Percentiles rank a stretch among this genome's conserved stretches.
Conservation (phyloP, 2,113 vertebrate species). For the Ammospiza nelsoni region DNA sequence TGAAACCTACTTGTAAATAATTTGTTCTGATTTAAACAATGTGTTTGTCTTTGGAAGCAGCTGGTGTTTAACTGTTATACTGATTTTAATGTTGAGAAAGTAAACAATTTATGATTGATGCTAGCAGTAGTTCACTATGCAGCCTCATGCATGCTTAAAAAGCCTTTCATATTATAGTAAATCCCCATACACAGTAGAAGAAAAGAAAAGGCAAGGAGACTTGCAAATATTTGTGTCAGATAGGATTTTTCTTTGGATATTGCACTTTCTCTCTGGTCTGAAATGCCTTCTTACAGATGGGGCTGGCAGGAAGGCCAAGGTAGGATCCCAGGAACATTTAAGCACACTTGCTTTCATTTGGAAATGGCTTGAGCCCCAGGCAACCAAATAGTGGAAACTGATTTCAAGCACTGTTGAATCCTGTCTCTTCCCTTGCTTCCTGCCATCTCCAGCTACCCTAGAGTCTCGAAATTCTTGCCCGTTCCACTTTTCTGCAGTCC, state of each 20-base stretch:
- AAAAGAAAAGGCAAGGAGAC: neutral
- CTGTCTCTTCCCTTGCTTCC: neutral
- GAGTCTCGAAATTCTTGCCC: neutral
- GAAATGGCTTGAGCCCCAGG: neutral
- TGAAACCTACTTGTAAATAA: conserved; percentile 57
- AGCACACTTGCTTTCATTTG: rapidly evolving
- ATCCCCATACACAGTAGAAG: neutral
- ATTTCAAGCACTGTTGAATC: neutral
- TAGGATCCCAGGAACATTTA: neutral
- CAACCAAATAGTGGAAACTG: neutral
- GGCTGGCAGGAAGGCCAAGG: neutral
- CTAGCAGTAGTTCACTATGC: neutral
- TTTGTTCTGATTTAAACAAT: conserved; percentile 54
- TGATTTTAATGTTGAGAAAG: conserved; percentile 8
- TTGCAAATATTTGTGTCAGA: neutral
- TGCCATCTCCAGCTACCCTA: neutral
- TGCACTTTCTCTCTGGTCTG: neutral
- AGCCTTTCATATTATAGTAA: neutral
- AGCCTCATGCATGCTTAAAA: neutral
- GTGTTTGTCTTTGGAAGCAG: conserved; percentile 45
- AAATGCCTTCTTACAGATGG: neutral
- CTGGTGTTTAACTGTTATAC: conserved; percentile 43
- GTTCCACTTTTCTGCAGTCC: neutral
- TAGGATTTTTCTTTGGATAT: neutral
- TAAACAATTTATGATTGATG: conserved; percentile 45